Conservation (phyloP, 2,797 vertebrate species). For the Melanogrammus aeglefinus region DNA sequence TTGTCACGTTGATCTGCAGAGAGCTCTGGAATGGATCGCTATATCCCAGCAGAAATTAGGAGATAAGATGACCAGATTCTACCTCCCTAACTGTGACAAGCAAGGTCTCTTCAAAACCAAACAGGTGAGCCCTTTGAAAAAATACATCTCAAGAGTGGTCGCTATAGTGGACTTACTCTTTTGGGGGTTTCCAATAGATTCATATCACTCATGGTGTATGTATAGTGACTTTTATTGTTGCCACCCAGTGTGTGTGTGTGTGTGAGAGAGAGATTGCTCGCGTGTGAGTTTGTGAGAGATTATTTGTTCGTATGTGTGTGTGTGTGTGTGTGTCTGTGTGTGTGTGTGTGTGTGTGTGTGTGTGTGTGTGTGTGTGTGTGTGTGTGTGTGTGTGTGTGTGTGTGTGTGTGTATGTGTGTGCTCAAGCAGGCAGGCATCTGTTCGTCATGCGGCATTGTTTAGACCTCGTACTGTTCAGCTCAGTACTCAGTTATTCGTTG, state of each 20-base stretch:
- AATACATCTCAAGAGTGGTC: background rate
- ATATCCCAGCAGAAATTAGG: slow-evolving; percentile 79
- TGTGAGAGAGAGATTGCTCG: background rate
- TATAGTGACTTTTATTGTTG: no score
- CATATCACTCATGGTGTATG: slow-evolving; percentile 19
- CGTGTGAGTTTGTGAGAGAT: slow-evolving; percentile 24
- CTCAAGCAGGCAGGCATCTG: slow-evolving; percentile 31
- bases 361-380: slow-evolving; percentile 28
- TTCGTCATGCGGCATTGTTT: slow-evolving; percentile 26
- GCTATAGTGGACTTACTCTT: slow-evolving; percentile 10
- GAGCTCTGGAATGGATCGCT: slow-evolving; percentile 80
- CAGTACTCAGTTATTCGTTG: slow-evolving; percentile 14
- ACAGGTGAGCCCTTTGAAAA: slow-evolving; percentile 76
- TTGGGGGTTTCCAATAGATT: slow-evolving; percentile 14
- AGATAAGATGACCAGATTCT: slow-evolving; percentile 86
- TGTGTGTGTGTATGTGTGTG: slow-evolving; percentile 16
- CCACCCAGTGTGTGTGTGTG: no score
- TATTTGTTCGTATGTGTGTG: slow-evolving; percentile 18
- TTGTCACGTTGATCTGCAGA: slow-evolving; percentile 86
- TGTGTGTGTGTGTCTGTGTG: slow-evolving; percentile 15
- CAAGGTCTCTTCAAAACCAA: slow-evolving; percentile 89
- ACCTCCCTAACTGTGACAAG: slow-evolving; percentile 93
- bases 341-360: slow-evolving; percentile 30
- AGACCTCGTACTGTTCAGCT: slow-evolving; percentile 11
- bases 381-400: slow-evolving; percentile 17